phyloP scores from a whole-genome alignment of 2,113 vertebrate genomes.

The Xiphophorus couchianus region DNA sequence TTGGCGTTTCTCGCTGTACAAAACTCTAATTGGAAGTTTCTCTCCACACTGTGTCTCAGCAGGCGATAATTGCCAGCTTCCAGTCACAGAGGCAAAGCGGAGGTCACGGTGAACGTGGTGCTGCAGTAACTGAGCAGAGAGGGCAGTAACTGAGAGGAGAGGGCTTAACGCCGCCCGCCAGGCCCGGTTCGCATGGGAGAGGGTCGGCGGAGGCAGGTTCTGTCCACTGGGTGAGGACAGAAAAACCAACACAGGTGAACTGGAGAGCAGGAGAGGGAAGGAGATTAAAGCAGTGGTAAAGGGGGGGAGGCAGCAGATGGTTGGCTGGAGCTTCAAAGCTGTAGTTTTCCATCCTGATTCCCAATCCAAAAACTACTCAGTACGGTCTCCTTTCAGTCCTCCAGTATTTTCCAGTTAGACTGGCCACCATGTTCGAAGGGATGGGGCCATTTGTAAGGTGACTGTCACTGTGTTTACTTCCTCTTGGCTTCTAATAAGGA shows the following conservation, averaged over 20 bases:
- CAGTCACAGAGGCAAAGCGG: constrained; percentile 28
- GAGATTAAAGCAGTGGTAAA: constrained; percentile 5
- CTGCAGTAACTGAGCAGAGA: constrained; percentile 10
- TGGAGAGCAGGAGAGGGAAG: neutral
- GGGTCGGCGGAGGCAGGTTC: neutral
- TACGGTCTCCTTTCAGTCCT: constrained; percentile 41
- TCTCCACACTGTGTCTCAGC: constrained; percentile 38
- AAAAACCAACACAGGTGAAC: constrained; percentile 11
- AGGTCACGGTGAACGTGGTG: constrained; percentile 47
- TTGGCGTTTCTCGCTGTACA: constrained; percentile 26
- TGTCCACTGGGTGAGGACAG: neutral
- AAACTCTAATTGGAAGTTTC: constrained; percentile 57
- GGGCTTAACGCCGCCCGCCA: constrained; percentile 19
- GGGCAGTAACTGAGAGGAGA: constrained; percentile 4
- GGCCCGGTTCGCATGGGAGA: neutral
- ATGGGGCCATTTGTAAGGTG: neutral
- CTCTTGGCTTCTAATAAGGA: constrained; percentile 45
- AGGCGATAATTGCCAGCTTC: constrained; percentile 45
- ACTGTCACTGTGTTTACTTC: constrained; percentile 22
- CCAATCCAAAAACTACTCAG: constrained; percentile 35
- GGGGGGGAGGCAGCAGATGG: constrained; percentile 73
- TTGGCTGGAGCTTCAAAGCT: constrained; percentile 82
- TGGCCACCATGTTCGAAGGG: constrained; percentile 1
- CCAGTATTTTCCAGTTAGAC: neutral
- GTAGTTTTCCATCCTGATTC: constrained; percentile 36